A percentile compares a stretch with the other conserved stretches of the same genome.
These are phyloP conservation scores for Volucella inflata DNA, from an alignment of 2,888 invertebrate genomes.

Conservation along the genomic window DNA sequence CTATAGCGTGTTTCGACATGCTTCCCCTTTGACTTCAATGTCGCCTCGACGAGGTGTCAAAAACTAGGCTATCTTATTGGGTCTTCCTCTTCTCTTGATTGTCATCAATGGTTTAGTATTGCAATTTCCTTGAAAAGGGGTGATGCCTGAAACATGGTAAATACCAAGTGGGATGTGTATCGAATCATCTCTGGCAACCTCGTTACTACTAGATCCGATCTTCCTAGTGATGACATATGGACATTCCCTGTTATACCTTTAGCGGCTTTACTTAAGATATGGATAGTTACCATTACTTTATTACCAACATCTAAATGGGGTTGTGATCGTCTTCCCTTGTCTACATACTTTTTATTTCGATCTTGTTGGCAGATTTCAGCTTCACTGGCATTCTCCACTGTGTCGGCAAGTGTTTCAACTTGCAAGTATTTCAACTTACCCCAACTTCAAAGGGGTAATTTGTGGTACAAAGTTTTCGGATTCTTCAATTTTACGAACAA, in stretches of 20 bases:
- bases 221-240: neutral
- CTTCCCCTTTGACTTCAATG: no score
- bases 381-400: constrained; percentile 6
- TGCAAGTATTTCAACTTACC: no score
- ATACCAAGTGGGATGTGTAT: constrained; percentile 3
- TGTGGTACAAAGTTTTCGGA: constrained; percentile 18
- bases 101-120: neutral
- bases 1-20: no score
- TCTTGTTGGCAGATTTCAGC: neutral
- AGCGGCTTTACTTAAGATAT: no score
- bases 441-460: no score
- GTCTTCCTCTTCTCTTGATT: neutral
- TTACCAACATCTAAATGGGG: neutral
- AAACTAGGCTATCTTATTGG: neutral
- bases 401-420: constrained; percentile 18
- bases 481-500: constrained; percentile 10
- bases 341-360: constrained; percentile 15
- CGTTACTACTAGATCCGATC: constrained; percentile 13
- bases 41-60: no score
- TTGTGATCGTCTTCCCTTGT: neutral
- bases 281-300: constrained; percentile 8
- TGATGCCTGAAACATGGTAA: constrained; percentile 6
- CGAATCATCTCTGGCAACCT: neutral
- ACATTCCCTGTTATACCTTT: no score
- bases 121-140: neutral